Percentiles rank a stretch among this genome's conserved stretches.
Conservation (phyloP, 2,888 invertebrate species). For the Euclidia mi region DNA sequence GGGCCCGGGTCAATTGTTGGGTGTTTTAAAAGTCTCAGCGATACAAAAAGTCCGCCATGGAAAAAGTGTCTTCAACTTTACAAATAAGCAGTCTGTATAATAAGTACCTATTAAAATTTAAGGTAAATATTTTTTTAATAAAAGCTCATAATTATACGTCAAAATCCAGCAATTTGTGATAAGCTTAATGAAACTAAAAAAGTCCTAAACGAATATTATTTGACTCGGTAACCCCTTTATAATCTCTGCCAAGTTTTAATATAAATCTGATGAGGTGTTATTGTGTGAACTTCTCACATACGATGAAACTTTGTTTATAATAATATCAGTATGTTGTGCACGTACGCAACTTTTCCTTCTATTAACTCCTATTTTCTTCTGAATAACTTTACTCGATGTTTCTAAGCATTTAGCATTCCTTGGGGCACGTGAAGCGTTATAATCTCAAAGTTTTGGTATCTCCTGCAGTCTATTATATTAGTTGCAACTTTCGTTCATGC, state of each 20-base stretch:
- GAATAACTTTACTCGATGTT: constrained; percentile 15
- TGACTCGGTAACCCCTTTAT: neutral
- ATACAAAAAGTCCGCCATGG: no score
- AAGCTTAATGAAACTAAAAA: no score
- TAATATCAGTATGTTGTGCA: constrained; percentile 14
- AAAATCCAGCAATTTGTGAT: no score
- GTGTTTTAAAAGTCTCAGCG: no score
- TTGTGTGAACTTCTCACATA: constrained; percentile 9
- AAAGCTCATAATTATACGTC: no score
- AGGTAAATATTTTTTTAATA: no score
- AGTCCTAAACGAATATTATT: no score
- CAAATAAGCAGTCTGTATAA: no score
- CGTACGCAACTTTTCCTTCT: constrained; percentile 15
- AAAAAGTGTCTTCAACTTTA: no score
- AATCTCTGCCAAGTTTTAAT: constrained; percentile 4
- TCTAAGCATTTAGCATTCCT: constrained; percentile 7
- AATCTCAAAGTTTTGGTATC: constrained; percentile 1
- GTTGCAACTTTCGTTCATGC: no score
- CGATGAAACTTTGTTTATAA: constrained; percentile 13
- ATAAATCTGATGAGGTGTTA: constrained; percentile 10
- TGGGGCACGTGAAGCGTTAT: constrained; percentile 4
- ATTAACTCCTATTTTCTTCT: constrained; percentile 17
- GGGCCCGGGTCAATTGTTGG: no score
- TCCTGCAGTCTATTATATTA: neutral
- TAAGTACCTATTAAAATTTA: no score